Evolutionary conservation across 1,140 invertebrate species (phyloP), one percentile per base, ranked within the genome.

Genomic region (Helicoverpa armigera): DNA sequence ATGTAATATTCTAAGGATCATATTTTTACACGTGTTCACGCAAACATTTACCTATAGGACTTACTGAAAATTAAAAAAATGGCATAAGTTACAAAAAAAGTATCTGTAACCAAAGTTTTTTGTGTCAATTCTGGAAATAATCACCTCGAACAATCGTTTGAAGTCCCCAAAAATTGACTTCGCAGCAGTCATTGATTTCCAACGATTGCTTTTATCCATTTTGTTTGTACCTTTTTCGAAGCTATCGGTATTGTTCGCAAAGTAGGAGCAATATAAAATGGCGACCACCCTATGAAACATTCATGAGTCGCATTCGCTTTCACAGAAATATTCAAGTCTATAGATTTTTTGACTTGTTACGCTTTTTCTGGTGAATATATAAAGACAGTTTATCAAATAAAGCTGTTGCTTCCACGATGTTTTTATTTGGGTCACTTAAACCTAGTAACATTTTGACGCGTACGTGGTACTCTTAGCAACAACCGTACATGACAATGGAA

Each of bases 221-320:
- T 53, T 53, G 69, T 31, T 72, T 72, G 50, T 54, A 54, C 50
- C 3, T n/a, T 72, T 65, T 54, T 31, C 48, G 50, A 12, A 2
- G 61, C 60, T 16, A 70, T 70, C 65, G 63, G 65, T 53, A 53
- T 78, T 78, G 75, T 79, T 79, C 67, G 65, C 29, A 50, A 60
- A 79, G 65, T 70, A 79, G 65, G 18, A 23, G 67, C 79, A 50
- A 82, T 84, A 86, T 86, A 82, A 87, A 89, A 89, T 85, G 83
- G 84, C 75, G 61, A 60, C 73, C 48, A 51, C 76, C 73, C 81
- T 74, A 87, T 89, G 86, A 89, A 89, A 89, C 81, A 89, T 89
- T 89, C 87, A 89, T 89, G 86, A 87, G 77, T 72, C 79, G 80
- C 80, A 78, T 79, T 82, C 82, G 82, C 48, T 82, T 81, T 79